These are phyloP conservation scores for Hoplodrina ambigua DNA, from an alignment of 2,888 invertebrate species.

Conservation along the genomic window DNA sequence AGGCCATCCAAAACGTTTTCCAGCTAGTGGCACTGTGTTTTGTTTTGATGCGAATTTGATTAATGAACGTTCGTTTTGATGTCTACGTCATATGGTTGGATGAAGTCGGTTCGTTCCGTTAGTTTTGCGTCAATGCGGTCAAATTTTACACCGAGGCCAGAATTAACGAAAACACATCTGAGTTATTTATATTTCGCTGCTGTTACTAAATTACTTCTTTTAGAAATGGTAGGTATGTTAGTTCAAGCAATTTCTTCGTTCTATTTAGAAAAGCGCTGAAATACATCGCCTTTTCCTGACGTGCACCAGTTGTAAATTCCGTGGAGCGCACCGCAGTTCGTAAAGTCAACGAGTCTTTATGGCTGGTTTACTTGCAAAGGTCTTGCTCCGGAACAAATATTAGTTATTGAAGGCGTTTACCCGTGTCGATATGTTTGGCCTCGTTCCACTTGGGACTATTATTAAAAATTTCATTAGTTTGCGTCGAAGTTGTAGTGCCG, in stretches of 20 bases:
- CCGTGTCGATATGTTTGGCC: slow-evolving; percentile 49
- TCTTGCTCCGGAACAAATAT: slow-evolving; percentile 55
- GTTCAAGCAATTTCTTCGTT: slow-evolving; percentile 12
- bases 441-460: slow-evolving; percentile 42
- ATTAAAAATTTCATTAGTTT: slow-evolving; percentile 59
- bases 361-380: slow-evolving; percentile 53
- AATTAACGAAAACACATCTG: neutral
- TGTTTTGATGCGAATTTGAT: slow-evolving; percentile 47
- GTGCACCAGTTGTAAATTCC: slow-evolving; percentile 44
- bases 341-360: slow-evolving; percentile 51
- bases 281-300: slow-evolving; percentile 35
- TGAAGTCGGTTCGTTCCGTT: slow-evolving; percentile 24
- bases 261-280: slow-evolving; percentile 28
- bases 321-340: slow-evolving; percentile 35
- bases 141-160: slow-evolving; percentile 11
- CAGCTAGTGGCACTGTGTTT: slow-evolving; percentile 49
- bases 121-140: slow-evolving; percentile 41
- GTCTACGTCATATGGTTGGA: slow-evolving; percentile 33
- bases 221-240: neutral
- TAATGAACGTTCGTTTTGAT: slow-evolving; percentile 42
- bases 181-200: neutral
- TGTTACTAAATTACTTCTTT: neutral
- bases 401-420: slow-evolving; percentile 48
- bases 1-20: slow-evolving; percentile 34
- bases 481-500: slow-evolving; percentile 43